Evolutionary conservation across 1,140 invertebrate genomes (phyloP), one percentile per base, ranked within the genome.

Genomic region (Cydia strobilella): DNA sequence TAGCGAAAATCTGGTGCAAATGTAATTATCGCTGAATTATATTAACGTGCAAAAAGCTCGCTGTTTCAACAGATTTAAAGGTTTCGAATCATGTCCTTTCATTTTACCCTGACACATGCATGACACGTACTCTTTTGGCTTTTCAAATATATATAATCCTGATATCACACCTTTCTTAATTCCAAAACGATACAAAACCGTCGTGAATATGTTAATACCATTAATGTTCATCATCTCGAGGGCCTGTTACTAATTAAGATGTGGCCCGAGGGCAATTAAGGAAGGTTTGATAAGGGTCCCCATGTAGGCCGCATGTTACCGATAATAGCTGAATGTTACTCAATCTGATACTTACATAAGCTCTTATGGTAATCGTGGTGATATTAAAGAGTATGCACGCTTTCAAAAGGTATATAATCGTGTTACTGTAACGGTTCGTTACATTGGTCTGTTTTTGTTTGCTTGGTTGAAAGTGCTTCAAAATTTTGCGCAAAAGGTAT

Each of bases 391-490:
- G n/a, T 51, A 51, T 51, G 63, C 25, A 35, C 25, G 4, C 13
- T 63, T 31, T 66, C 25, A 66, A 66, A 66, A 35, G 63, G 63
- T 66, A 35, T 27, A 25, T 66, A 66, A 66, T 35, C 63, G 23
- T 66, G n/a, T 63, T n/a, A n/a, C n/a, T 20, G 23, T 13, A 13
- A 63, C 27, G 20, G 13, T 63, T 25, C 9, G 62, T 63, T 63
- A 12, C 9, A 18, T 63, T 27, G 9, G 23, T 23, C 18, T 23
- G 20, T 59, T 59, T 18, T 59, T 59, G 9, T 59, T 4, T 0
- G 54, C 54, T 59, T 59, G 54, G 2, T 20, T 59, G 42, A 45
- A 45, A 45, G 12, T 45, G 13, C 42, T 0, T 45, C 42, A 45
- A 45, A 15, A 12, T 45, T 15, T 45, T 45, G 12, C 42, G 12